A percentile compares a stretch with the other conserved stretches of the same genome.
Evolutionary conservation across 2,797 vertebrate species (phyloP).

Genomic region (Euthynnus affinis): DNA sequence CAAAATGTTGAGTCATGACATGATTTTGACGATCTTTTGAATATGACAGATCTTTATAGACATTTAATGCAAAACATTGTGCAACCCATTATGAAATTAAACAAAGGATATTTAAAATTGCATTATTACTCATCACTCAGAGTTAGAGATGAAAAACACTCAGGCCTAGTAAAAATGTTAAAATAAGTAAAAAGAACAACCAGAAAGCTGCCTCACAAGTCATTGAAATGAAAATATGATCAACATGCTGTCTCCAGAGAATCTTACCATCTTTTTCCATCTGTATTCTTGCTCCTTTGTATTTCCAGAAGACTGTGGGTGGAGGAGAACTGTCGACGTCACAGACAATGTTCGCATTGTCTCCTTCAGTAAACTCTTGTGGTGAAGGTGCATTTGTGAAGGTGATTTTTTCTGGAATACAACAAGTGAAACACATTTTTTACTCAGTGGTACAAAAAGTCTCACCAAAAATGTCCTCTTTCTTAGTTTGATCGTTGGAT

Average conservation of each 20-base stretch:
- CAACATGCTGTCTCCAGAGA: constrained; percentile 6
- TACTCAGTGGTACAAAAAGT: constrained; percentile 1
- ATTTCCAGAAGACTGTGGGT: constrained; percentile 96
- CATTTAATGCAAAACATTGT: not conserved
- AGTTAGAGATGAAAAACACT: constrained; percentile 7
- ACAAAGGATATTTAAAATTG: not conserved
- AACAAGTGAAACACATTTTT: constrained; percentile 31
- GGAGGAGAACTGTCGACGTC: constrained; percentile 94
- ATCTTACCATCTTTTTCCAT: constrained; percentile 96
- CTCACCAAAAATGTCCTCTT: constrained; percentile 2
- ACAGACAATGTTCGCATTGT: constrained; percentile 93
- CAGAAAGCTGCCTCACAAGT: not conserved
- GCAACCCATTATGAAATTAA: not conserved
- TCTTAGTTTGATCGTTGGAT: not conserved
- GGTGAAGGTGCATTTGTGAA: constrained; percentile 96
- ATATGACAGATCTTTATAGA: not conserved
- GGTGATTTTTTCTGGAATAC: constrained; percentile 93
- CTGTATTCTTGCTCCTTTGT: constrained; percentile 92
- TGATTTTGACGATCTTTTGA: not conserved
- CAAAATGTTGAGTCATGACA: not conserved
- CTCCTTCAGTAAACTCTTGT: constrained; percentile 96
- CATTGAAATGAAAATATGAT: constrained; percentile 12
- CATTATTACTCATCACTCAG: not conserved
- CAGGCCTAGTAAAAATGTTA: not conserved
- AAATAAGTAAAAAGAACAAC: not conserved